Evolutionary conservation across 2,888 invertebrate genomes (phyloP), one percentile per base, ranked within the genome.

Genomic region (Polydrusus tereticollis): DNA sequence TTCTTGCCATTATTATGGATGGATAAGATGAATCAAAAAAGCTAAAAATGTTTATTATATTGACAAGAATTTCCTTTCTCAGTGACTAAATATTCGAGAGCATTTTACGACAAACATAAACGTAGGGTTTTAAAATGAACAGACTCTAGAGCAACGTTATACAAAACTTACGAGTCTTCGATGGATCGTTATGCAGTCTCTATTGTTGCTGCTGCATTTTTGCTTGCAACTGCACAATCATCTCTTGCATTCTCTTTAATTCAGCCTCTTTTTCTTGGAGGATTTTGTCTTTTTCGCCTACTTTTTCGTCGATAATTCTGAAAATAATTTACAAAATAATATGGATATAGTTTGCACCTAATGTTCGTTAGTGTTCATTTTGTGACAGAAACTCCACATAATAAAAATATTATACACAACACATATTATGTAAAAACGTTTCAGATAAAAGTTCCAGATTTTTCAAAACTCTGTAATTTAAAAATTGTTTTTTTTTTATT

Each of bases 191-290:
- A 4, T 8, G 8, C 23, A 26, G 18, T 45, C 38, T 38, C n/a
- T 68, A 57, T 62, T 75, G 69, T 50, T 75, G 75, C 62, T 92
- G 88, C 82, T 92, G 90, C 90, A 98, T 96, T 88, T 98, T 96
- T 0, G 97, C 95, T 87, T 98, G 96, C 97, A 98, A 98, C 82
- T 94, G 94, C 36, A 94, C 93, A 80, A 98, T 85, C 93, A 97
- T 95, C 85, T 97, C 97, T 83, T 97, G 96, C 98, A 98, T 98
- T 78, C 95, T 92, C 68, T 94, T 91, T 77, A 98, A 86, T 86
- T 97, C 96, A 0, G 95, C 96, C 82, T 97, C 96, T 86, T 97
- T 97, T 83, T 97, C 96, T 82, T 93, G 93, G 41, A 97, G 86
- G 75, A 93, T 95, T 64, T 92, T 90, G 85, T 96, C 96, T 79